Conservation (phyloP, 2,888 invertebrate species). For the Tillus elongatus region DNA sequence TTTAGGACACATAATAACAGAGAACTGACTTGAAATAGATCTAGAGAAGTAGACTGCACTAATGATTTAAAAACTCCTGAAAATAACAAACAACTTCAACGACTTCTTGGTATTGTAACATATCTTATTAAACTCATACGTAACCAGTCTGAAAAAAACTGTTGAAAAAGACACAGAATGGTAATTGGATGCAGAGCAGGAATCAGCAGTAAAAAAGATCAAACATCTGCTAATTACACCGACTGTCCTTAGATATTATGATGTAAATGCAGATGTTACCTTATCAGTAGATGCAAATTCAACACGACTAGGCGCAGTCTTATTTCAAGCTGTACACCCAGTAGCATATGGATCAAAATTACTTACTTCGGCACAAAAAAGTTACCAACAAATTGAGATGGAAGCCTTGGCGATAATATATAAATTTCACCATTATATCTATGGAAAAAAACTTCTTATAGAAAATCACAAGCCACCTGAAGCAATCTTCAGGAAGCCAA, state of each 20-base stretch:
- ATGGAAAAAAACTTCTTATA: constrained; percentile 1
- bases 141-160: not conserved
- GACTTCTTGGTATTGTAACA: constrained; percentile 19
- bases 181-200: constrained; percentile 10
- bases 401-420: not conserved
- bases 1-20: not conserved
- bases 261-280: not conserved
- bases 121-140: constrained; percentile 14
- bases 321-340: constrained; percentile 1
- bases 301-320: constrained; percentile 1
- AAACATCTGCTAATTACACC: not conserved
- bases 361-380: too few species aligned
- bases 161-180: not conserved
- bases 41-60: constrained; percentile 17
- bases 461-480: too few species aligned
- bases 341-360: too few species aligned
- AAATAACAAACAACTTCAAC: constrained; percentile 16
- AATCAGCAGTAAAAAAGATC: constrained; percentile 6
- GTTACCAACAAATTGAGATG: too few species aligned
- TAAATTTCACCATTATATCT: not conserved
- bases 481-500: too few species aligned
- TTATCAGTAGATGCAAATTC: not conserved
- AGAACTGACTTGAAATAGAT: constrained; percentile 1
- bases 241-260: not conserved
- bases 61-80: constrained; percentile 14